These are phyloP conservation scores for Ophonus ardosiacus DNA, from an alignment of 2,888 invertebrate species.

Conservation along the genomic window DNA sequence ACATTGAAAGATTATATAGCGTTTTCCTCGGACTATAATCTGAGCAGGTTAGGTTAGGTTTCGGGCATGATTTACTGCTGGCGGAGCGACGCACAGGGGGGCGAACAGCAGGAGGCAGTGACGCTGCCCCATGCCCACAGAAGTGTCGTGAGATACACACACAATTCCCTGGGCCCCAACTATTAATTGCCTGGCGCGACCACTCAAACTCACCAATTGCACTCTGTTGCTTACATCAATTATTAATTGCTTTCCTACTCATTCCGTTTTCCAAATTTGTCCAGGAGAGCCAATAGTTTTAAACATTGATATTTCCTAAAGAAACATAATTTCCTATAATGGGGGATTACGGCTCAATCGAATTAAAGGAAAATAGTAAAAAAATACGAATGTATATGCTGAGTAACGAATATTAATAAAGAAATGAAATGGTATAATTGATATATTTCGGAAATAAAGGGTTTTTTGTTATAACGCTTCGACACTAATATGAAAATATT, in stretches of 20 bases:
- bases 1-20: constrained; percentile 66
- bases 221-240: background rate
- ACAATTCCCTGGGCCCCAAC: background rate
- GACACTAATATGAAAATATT: too few species aligned
- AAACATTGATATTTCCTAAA: too few species aligned
- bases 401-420: too few species aligned
- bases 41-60: constrained; percentile 66
- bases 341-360: too few species aligned
- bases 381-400: too few species aligned
- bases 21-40: constrained; percentile 64
- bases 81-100: constrained; percentile 67
- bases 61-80: constrained; percentile 68
- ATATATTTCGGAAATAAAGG: too few species aligned
- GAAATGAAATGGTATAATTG: too few species aligned
- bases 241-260: background rate
- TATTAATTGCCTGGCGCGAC: constrained; percentile 33
- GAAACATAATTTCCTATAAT: too few species aligned
- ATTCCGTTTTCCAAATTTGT: too few species aligned
- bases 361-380: too few species aligned
- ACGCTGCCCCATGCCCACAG: background rate
- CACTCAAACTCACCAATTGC: constrained; percentile 3
- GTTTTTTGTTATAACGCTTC: too few species aligned
- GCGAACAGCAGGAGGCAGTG: constrained; percentile 66
- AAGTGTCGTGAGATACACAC: constrained; percentile 42
- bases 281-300: too few species aligned